These are phyloP conservation scores for Zosterops hypoxanthus DNA, from an alignment of 2,113 vertebrate genomes.

Conservation along the genomic window DNA sequence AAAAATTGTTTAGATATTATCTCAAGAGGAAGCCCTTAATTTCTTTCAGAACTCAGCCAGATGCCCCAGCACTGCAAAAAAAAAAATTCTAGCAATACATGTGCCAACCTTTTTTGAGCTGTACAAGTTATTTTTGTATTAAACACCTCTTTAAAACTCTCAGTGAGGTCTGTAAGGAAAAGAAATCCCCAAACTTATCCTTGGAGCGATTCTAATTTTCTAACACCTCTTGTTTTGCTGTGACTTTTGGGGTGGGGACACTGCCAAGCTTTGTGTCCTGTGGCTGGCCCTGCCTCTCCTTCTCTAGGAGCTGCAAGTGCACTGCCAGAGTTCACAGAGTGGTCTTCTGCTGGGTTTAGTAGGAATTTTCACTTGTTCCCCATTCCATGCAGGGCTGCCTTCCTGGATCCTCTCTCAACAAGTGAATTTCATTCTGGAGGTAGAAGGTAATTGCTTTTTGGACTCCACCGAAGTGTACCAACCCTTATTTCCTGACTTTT, in stretches of 20 bases:
- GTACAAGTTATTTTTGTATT: not conserved
- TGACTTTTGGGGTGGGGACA: not conserved
- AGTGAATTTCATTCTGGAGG: not conserved
- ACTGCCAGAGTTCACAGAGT: not conserved
- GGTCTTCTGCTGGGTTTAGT: not conserved
- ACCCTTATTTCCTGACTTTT: not conserved
- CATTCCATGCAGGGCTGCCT: not conserved
- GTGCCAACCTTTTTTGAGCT: not conserved
- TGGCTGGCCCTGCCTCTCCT: not conserved
- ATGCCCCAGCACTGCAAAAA: not conserved
- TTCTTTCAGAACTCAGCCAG: not conserved
- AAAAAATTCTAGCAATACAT: accelerated
- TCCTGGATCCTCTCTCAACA: not conserved
- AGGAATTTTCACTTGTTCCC: not conserved
- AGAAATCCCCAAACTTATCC: not conserved
- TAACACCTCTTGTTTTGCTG: not conserved
- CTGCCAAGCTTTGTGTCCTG: not conserved
- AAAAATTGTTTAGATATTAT: not conserved
- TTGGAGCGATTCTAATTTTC: not conserved
- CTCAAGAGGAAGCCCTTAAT: not conserved
- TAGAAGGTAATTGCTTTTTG: not conserved
- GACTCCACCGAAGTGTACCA: not conserved
- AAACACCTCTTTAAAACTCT: not conserved
- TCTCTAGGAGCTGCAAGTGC: not conserved
- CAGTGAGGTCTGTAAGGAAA: not conserved